Evolutionary conservation across 2,797 vertebrate species (phyloP), one percentile per base, ranked within the genome.

Genomic region (Propithecus perrieri): DNA sequence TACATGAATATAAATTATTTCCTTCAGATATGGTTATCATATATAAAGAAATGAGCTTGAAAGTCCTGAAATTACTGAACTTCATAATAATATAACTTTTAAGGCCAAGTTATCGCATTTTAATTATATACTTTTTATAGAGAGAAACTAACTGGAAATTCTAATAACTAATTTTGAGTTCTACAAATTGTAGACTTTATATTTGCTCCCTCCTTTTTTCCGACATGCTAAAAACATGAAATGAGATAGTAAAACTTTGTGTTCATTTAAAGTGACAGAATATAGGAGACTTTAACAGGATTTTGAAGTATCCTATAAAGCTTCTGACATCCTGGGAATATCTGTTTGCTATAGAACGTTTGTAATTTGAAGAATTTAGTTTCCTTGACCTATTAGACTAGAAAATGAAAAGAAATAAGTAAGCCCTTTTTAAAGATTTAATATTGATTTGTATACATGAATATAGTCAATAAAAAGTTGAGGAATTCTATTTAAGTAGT

Each of bases 131-230:
- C 14, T 74, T 61, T 84, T 79, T 65, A 46, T 8, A 92, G 14
- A 53, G 15, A 15, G 20, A 46, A 67, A 26, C 14, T 79, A 88
- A 53, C 30, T 53, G 11, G 33, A 78, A 71, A 78, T 89, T 85
- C 57, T 85, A 96, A 69, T 59, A 87, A 61, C 17, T 81, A 8
- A 78, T 71, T 80, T 74, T 92, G 22, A 84, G 48, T 88, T 91
- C 43, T 75, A 80, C 41, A 88, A 85, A 80, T 38, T 43, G 10
- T 38, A 91, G 43, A 8, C 7, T 84, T 15, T 61, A 10, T 79
- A 41, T 85, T 76, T 83, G 41, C 33, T 22, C 46, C 6, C 67
- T 67, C 15, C 33, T 53, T 35, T 59, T 92, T 33, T 69, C 41
- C 43, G 43, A 18, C 43, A 33, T 72, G 26, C 18, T 24, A 81